Evolutionary conservation across 64 coral and sea anemone genomes (phyloP).

Genomic region (Exaiptasia diaphana): DNA sequence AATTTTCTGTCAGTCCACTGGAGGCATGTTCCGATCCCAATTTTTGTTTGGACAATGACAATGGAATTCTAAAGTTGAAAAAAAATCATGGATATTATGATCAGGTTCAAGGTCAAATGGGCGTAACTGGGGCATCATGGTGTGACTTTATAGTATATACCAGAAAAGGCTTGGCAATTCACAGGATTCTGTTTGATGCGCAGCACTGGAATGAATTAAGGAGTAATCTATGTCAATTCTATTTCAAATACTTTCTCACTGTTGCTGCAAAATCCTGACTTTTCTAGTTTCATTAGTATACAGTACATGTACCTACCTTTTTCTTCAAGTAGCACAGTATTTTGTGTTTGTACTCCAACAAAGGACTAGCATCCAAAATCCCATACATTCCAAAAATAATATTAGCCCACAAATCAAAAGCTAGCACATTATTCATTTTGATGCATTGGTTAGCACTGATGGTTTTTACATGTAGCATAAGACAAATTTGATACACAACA

Average conservation of each 20-base stretch:
- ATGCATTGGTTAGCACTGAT: too few relatives aligned
- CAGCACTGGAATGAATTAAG: neutral
- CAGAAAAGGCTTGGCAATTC: neutral
- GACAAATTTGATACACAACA: too few relatives aligned
- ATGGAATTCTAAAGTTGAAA: neutral
- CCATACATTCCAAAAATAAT: too few relatives aligned
- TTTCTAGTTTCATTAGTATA: too few relatives aligned
- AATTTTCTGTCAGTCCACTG: neutral
- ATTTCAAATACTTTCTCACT: neutral
- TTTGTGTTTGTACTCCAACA: too few relatives aligned
- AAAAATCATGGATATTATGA: neutral
- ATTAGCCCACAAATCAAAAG: too few relatives aligned
- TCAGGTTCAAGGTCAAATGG: slow-evolving; percentile 5
- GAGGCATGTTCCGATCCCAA: neutral
- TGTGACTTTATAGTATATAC: slow-evolving; percentile 29
- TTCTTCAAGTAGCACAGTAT: neutral
- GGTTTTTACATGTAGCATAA: too few relatives aligned
- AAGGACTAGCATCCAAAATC: too few relatives aligned
- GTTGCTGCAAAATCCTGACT: neutral
- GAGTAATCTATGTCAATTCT: neutral
- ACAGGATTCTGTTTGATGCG: neutral
- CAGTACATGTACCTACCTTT: neutral
- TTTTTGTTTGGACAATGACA: neutral
- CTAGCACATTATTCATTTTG: too few relatives aligned
- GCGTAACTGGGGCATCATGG: neutral